Conservation (phyloP, 53 echinoderm and acorn worm species). For the Echinarachnius parma region DNA sequence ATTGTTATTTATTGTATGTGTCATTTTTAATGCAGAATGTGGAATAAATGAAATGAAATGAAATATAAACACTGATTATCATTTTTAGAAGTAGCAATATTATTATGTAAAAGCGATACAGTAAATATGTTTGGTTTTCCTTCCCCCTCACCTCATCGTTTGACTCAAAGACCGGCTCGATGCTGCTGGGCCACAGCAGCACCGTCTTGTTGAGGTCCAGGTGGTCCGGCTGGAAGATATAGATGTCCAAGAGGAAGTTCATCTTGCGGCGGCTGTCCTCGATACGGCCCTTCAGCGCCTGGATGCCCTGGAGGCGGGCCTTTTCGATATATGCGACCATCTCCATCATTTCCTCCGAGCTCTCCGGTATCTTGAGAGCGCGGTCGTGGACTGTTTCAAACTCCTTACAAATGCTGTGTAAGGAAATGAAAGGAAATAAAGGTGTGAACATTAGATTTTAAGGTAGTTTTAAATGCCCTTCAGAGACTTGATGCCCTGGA, state of each 20-base stretch:
- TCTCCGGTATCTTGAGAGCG: conserved; percentile 85
- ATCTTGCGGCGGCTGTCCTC: conserved; percentile 69
- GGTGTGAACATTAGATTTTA: too few species aligned
- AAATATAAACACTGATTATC: too few species aligned
- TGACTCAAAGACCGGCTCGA: conserved; percentile 90
- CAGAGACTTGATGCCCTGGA: conserved; percentile 83
- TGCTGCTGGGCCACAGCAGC: conserved; percentile 84
- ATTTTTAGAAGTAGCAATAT: too few species aligned
- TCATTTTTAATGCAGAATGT: too few species aligned
- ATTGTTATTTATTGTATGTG: too few species aligned
- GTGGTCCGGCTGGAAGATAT: conserved; percentile 89
- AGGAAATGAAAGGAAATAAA: neutral
- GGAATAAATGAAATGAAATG: too few species aligned
- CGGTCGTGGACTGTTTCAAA: conserved; percentile 91
- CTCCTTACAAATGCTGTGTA: conserved; percentile 89
- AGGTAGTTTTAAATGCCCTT: too few species aligned
- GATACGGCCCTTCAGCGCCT: conserved; percentile 76
- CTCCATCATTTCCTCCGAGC: conserved; percentile 90
- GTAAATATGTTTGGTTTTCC: too few species aligned
- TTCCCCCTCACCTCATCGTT: conserved; percentile 96
- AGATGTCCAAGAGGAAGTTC: conserved; percentile 88
- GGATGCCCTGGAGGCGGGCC: conserved; percentile 90
- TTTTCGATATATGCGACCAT: conserved; percentile 91
- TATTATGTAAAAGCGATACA: too few species aligned
- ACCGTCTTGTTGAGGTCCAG: conserved; percentile 88